Evolutionary conservation across 2,113 vertebrate genomes (phyloP).

Genomic region (Thunnus thynnus): DNA sequence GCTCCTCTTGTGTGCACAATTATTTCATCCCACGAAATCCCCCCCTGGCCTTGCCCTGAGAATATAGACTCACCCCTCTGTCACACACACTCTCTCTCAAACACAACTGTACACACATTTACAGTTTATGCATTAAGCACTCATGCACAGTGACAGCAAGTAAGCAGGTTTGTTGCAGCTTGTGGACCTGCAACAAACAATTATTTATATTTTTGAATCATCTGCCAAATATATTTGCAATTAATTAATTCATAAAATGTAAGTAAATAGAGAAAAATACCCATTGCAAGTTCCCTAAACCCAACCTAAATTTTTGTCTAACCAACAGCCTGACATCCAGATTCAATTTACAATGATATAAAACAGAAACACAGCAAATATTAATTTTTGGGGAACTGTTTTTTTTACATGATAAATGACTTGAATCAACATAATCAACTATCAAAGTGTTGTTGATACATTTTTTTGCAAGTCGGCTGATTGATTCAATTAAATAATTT

Average conservation of each 20-base stretch:
- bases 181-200: not conserved
- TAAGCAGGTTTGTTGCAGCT: not conserved
- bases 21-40: slow-evolving; percentile 22
- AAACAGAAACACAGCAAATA: not conserved
- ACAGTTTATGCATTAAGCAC: not conserved
- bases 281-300: too few relatives aligned
- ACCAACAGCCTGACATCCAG: not conserved
- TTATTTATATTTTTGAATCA: not conserved
- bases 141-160: not conserved
- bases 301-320: not conserved
- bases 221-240: not conserved
- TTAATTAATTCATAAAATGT: not conserved
- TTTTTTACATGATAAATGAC: too few relatives aligned
- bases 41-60: not conserved
- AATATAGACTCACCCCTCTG: not conserved
- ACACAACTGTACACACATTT: slow-evolving; percentile 1
- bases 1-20: slow-evolving; percentile 12
- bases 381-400: not conserved
- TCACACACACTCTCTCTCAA: not conserved
- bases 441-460: too few relatives aligned
- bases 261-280: not conserved
- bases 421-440: too few relatives aligned
- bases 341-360: not conserved
- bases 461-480: too few relatives aligned
- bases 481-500: too few relatives aligned